phyloP scores from a whole-genome alignment of 2,113 vertebrate species.

The Syngnathus scovelli region DNA sequence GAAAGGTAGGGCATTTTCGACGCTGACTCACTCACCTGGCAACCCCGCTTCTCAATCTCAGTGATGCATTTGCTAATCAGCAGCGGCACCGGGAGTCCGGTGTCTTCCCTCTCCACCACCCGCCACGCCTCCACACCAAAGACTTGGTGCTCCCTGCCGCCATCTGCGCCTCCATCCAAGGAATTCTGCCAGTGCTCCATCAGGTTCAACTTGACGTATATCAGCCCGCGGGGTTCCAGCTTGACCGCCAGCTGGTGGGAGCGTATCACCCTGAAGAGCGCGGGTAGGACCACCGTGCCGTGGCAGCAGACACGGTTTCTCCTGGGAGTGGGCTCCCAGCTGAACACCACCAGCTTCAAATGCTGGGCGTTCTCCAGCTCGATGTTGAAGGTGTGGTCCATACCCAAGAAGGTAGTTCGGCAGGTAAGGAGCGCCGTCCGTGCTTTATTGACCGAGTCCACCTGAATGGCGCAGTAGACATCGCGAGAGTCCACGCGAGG shows the following conservation, averaged over 20 bases:
- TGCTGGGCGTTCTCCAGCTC: slow-evolving; percentile 97
- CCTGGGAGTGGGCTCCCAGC: slow-evolving; percentile 89
- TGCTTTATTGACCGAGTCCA: slow-evolving; percentile 95
- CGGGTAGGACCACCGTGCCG: slow-evolving; percentile 85
- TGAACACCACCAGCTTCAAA: slow-evolving; percentile 94
- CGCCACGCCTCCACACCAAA: slow-evolving; percentile 88
- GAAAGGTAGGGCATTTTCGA: too few species aligned
- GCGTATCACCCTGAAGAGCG: slow-evolving; percentile 87
- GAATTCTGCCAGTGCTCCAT: slow-evolving; percentile 97
- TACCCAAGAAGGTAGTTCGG: slow-evolving; percentile 86
- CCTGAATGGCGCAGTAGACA: slow-evolving; percentile 96
- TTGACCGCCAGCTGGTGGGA: slow-evolving; percentile 90
- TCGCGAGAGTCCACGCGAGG: slow-evolving; percentile 89
- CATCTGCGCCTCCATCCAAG: slow-evolving; percentile 70
- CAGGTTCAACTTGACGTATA: slow-evolving; percentile 92
- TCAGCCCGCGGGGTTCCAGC: slow-evolving; percentile 90
- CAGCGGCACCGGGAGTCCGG: slow-evolving; percentile 85
- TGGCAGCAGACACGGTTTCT: slow-evolving; percentile 89
- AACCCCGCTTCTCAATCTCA: slow-evolving; percentile 96
- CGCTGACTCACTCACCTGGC: slow-evolving; percentile 78
- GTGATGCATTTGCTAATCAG: slow-evolving; percentile 89
- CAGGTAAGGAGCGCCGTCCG: slow-evolving; percentile 93
- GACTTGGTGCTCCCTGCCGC: slow-evolving; percentile 76
- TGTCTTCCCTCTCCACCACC: slow-evolving; percentile 87
- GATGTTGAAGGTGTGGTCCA: slow-evolving; percentile 99